phyloP scores from a whole-genome alignment of 1,140 invertebrate species.

The Drosophila bipectinata region DNA sequence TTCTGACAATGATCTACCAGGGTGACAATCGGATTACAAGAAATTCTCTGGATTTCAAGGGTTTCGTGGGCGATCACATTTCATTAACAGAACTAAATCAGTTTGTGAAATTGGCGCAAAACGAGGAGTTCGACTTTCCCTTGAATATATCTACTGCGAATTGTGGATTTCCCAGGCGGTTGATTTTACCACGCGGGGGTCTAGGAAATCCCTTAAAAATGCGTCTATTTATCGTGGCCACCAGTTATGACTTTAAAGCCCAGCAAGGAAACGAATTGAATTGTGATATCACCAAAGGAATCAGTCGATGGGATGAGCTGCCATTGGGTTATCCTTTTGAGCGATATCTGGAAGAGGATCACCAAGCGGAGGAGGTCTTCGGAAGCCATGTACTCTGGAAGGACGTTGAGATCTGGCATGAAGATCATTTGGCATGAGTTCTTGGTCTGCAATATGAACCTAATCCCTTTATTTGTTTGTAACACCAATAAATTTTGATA shows the following conservation, averaged over 20 bases:
- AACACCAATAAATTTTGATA: not conserved
- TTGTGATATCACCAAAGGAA: constrained; percentile 51
- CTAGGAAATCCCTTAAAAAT: constrained; percentile 7
- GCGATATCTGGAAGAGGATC: constrained; percentile 7
- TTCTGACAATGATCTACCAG: constrained; percentile 38
- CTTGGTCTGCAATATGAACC: no score
- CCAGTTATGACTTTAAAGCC: constrained; percentile 45
- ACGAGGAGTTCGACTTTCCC: constrained; percentile 45
- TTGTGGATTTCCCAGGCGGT: constrained; percentile 53
- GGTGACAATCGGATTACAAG: constrained; percentile 43
- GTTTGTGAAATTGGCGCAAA: constrained; percentile 44
- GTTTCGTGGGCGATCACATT: constrained; percentile 41
- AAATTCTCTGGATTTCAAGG: constrained; percentile 33
- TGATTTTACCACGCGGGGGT: constrained; percentile 45
- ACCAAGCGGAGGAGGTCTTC: not conserved
- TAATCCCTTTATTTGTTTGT: not conserved
- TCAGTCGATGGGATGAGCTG: constrained; percentile 54
- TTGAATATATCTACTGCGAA: constrained; percentile 51
- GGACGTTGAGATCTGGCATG: constrained; percentile 30
- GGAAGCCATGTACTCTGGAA: constrained; percentile 33
- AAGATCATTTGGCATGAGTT: not conserved
- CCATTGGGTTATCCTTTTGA: constrained; percentile 57
- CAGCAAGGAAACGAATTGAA: constrained; percentile 32
- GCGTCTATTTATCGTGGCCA: constrained; percentile 38
- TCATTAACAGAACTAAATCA: constrained; percentile 50